Conservation (phyloP, 2,113 vertebrate genomes). For the Apeltes quadracus region DNA sequence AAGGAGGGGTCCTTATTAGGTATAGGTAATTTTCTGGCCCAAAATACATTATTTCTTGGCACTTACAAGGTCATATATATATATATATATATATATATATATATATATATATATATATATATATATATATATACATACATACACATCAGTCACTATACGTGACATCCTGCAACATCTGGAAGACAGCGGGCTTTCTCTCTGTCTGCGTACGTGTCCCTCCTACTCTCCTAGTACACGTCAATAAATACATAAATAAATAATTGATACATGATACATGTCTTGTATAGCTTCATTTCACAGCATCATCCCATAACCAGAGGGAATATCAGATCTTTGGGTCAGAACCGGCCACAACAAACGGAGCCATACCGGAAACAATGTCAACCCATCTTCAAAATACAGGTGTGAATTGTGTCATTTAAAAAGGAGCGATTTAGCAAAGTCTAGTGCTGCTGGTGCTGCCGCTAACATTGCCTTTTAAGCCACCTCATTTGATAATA, state of each 20-base stretch:
- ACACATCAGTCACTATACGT: too few species aligned
- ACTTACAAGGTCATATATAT: too few species aligned
- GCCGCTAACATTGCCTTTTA: background rate
- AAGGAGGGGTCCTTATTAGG: too few species aligned
- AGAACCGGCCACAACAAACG: background rate
- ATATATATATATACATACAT: too few species aligned
- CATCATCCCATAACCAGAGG: slow-evolving; percentile 24
- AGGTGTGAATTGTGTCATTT: too few species aligned
- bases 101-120: too few species aligned
- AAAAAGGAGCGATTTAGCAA: background rate
- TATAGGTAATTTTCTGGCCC: too few species aligned
- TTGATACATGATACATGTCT: slow-evolving; percentile 4
- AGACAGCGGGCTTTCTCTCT: slow-evolving; percentile 31
- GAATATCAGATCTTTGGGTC: slow-evolving; percentile 26
- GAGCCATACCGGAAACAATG: slow-evolving; percentile 23
- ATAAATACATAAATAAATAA: slow-evolving; percentile 33
- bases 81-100: too few species aligned
- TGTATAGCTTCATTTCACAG: slow-evolving; percentile 20
- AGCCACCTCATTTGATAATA: background rate
- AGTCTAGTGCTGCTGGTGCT: background rate
- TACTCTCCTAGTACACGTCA: background rate
- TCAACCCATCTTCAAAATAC: slow-evolving; percentile 11
- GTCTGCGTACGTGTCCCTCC: background rate
- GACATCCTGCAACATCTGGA: slow-evolving; percentile 61
- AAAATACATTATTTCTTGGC: background rate